phyloP scores from a whole-genome alignment of 1,140 invertebrate species.

The Euura saliciscinereae region DNA sequence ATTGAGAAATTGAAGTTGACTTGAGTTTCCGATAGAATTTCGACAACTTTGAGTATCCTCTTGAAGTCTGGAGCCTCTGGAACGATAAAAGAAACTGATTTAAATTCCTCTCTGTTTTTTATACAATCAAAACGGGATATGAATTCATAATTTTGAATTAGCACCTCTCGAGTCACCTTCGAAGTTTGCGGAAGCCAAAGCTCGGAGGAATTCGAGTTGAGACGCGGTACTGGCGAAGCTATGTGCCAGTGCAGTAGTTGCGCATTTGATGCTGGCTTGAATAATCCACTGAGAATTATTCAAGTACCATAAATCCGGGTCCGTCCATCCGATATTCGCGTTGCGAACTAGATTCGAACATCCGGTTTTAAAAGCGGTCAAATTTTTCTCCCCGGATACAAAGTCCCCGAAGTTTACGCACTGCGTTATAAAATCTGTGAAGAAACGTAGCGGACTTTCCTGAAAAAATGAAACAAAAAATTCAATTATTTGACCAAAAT shows the following conservation, averaged over 20 bases:
- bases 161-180: conserved; percentile 62
- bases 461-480: conserved; percentile 40
- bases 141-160: neutral
- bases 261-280: conserved; percentile 60
- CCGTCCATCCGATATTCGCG: conserved; percentile 48
- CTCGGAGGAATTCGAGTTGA: conserved; percentile 63
- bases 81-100: conserved; percentile 18
- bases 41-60: conserved; percentile 59
- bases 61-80: conserved; percentile 61
- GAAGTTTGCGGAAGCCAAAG: conserved; percentile 59
- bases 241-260: conserved; percentile 60
- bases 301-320: conserved; percentile 40
- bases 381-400: conserved; percentile 35
- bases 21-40: conserved; percentile 52
- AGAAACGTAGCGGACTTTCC: conserved; percentile 64
- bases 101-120: too few species aligned
- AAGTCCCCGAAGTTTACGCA: conserved; percentile 46
- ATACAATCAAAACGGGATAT: neutral
- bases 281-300: conserved; percentile 61
- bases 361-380: conserved; percentile 42
- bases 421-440: conserved; percentile 59
- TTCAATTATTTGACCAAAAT: too few species aligned
- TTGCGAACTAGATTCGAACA: conserved; percentile 42
- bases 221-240: conserved; percentile 62
- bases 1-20: conserved; percentile 45